Evolutionary conservation across 2,113 vertebrate genomes (phyloP).

Genomic region (Megaceryle torquata): DNA sequence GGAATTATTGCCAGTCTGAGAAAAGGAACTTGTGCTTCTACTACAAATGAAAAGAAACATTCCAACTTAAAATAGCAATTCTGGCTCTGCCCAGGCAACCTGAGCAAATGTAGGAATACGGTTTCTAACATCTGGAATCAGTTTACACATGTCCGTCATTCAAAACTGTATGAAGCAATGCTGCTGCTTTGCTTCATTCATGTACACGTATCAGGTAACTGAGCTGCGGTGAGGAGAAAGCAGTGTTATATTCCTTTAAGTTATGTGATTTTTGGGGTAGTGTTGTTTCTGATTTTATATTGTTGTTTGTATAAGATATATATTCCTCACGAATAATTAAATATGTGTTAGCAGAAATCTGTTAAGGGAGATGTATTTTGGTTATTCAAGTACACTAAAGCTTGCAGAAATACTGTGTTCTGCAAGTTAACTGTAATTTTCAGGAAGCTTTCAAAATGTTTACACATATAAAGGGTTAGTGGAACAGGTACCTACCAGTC

Average conservation of each 20-base stretch:
- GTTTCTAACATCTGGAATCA: not conserved
- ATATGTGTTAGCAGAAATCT: not conserved
- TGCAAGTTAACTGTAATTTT: not conserved
- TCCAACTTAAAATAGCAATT: not conserved
- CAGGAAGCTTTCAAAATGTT: not conserved
- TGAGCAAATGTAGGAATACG: not conserved
- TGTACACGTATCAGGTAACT: not conserved
- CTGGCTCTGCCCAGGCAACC: not conserved
- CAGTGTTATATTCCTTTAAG: not conserved
- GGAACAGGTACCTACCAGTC: not conserved
- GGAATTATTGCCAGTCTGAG: not conserved
- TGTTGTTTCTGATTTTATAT: not conserved
- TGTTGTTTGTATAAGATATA: not conserved
- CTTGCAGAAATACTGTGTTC: not conserved
- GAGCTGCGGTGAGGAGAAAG: not conserved
- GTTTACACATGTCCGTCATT: not conserved
- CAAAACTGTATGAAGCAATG: not conserved
- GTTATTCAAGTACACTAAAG: not conserved
- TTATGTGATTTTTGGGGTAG: not conserved
- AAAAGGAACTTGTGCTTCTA: not conserved
- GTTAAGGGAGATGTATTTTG: not conserved
- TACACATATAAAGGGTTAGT: not conserved
- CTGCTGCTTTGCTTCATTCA: not conserved
- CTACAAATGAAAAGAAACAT: not conserved
- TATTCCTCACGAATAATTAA: not conserved